Conservation (phyloP, 2,888 invertebrate species). For the Nezara viridula region DNA sequence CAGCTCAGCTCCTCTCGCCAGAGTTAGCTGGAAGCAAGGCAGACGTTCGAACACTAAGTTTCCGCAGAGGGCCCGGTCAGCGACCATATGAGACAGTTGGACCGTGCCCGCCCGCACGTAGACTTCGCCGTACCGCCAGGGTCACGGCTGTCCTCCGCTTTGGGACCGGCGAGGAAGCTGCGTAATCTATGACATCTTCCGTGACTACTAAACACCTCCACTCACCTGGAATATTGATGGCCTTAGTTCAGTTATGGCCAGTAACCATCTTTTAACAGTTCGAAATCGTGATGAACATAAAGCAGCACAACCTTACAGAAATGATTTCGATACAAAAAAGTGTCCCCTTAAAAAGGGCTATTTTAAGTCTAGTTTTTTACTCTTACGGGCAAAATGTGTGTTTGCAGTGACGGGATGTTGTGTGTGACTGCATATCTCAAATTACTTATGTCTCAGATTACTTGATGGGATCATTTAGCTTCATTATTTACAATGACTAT, state of each 20-base stretch:
- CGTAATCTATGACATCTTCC: constrained; percentile 25
- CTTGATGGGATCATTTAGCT: too few relatives aligned
- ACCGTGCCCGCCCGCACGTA: constrained; percentile 29
- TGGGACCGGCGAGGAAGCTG: background rate
- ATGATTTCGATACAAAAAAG: too few relatives aligned
- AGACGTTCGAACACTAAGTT: background rate
- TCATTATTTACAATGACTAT: too few relatives aligned
- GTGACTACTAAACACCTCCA: background rate
- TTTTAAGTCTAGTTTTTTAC: too few relatives aligned
- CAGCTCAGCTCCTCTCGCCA: background rate
- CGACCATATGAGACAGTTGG: background rate
- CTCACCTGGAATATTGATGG: background rate
- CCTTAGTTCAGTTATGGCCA: background rate
- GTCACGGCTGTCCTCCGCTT: background rate
- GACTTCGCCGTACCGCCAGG: background rate
- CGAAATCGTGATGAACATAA: background rate
- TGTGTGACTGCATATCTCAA: too few relatives aligned
- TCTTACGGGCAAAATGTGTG: too few relatives aligned
- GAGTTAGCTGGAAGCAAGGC: background rate
- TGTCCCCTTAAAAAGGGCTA: too few relatives aligned
- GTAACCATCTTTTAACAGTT: background rate
- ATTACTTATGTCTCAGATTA: too few relatives aligned
- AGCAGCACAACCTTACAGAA: too few relatives aligned
- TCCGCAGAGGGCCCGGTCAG: background rate
- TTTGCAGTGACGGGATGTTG: too few relatives aligned